Evolutionary conservation across 92 coral and sea anemone genomes (phyloP).

Genomic region (Parazoanthus darwini): DNA sequence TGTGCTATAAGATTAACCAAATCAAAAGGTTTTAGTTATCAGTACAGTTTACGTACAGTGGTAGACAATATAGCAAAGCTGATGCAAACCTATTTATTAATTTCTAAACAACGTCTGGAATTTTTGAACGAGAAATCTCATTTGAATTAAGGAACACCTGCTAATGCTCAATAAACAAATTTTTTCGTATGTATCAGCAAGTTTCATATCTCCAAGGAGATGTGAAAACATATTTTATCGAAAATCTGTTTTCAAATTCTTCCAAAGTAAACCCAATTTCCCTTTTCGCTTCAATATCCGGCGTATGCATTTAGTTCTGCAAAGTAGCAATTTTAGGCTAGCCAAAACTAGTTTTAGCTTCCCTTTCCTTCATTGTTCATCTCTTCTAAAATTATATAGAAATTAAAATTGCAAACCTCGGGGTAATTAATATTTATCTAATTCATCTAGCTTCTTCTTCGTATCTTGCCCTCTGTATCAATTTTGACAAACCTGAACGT

Average conservation of each 20-base stretch:
- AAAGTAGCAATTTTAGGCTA: not conserved
- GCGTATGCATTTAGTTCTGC: not conserved
- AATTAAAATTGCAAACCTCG: not conserved
- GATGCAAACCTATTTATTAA: too few species aligned
- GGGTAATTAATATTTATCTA: not conserved
- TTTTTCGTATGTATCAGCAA: not conserved
- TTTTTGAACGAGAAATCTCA: too few species aligned
- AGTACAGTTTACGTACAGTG: too few species aligned
- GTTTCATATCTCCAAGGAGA: not conserved
- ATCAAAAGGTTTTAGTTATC: too few species aligned
- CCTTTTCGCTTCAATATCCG: too few species aligned
- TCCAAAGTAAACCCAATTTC: not conserved
- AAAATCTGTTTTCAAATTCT: not conserved
- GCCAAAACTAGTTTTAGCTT: not conserved
- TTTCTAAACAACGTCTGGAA: too few species aligned
- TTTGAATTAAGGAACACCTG: not conserved
- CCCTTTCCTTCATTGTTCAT: not conserved
- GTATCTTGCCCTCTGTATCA: not conserved
- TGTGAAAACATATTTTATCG: too few species aligned
- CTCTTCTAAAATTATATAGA: not conserved
- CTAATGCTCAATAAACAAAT: not conserved
- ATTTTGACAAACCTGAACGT: not conserved
- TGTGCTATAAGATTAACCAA: too few species aligned
- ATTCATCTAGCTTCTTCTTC: too few species aligned
- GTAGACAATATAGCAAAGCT: too few species aligned